A percentile compares a stretch with the other conserved stretches of the same genome.
These are phyloP conservation scores for Thelaira solivaga DNA, from an alignment of 2,888 invertebrate species.

Conservation along the genomic window DNA sequence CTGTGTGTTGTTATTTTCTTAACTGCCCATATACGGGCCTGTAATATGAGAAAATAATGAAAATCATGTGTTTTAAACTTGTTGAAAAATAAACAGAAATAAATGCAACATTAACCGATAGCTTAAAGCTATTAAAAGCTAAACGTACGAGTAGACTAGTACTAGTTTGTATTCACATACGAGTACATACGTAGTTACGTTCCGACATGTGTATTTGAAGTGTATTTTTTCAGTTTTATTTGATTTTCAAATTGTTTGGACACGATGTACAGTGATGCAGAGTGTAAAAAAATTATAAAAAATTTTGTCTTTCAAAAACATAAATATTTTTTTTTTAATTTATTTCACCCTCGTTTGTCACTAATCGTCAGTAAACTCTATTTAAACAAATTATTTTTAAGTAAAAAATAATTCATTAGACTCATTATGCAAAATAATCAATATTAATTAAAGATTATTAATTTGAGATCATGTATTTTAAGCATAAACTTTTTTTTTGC, in stretches of 20 bases:
- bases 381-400: too few relatives aligned
- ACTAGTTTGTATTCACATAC: constrained; percentile 14
- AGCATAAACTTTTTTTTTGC: too few relatives aligned
- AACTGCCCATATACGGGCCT: constrained; percentile 44
- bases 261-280: constrained; percentile 20
- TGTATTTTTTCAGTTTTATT: constrained; percentile 7
- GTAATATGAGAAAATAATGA: constrained; percentile 36
- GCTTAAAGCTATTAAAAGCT: constrained; percentile 51
- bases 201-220: constrained; percentile 28
- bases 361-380: too few relatives aligned
- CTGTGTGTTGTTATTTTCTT: constrained; percentile 19
- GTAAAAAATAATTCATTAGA: too few relatives aligned
- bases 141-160: not conserved
- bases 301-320: too few relatives aligned
- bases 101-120: constrained; percentile 58
- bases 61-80: constrained; percentile 48
- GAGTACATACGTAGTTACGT: too few relatives aligned
- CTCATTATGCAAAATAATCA: too few relatives aligned
- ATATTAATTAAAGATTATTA: too few relatives aligned
- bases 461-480: too few relatives aligned
- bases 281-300: not conserved
- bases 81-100: constrained; percentile 50
- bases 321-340: too few relatives aligned
- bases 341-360: too few relatives aligned
- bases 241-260: not conserved